Evolutionary conservation across 1,140 invertebrate genomes (phyloP).

Genomic region (Hylyphantes graminicola): DNA sequence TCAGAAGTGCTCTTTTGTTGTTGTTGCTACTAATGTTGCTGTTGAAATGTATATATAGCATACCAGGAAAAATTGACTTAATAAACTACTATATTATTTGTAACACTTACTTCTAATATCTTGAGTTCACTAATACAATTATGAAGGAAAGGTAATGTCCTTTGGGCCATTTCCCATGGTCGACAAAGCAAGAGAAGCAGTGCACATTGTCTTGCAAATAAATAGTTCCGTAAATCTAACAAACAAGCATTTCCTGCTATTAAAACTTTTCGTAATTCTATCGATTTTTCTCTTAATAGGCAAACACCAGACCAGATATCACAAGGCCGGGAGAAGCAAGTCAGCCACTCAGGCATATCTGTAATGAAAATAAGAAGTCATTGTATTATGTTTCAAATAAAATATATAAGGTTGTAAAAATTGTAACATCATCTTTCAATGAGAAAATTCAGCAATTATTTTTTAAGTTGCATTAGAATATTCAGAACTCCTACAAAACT

Average conservation of each 20-base stretch:
- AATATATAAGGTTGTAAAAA: no score
- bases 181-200: slow-evolving; percentile 82
- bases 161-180: slow-evolving; percentile 78
- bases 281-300: slow-evolving; percentile 76
- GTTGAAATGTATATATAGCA: background rate
- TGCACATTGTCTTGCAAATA: slow-evolving; percentile 92
- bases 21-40: background rate
- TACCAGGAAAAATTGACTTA: background rate
- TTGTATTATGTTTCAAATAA: background rate
- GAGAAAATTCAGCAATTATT: no score
- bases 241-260: slow-evolving; percentile 78
- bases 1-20: no score
- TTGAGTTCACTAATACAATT: slow-evolving; percentile 84
- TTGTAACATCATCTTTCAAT: no score
- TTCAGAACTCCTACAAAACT: no score
- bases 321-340: slow-evolving; percentile 79
- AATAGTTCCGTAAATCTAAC: slow-evolving; percentile 91
- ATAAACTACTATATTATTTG: slow-evolving; percentile 1
- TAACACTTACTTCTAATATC: slow-evolving; percentile 77
- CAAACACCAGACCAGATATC: slow-evolving; percentile 85
- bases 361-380: background rate
- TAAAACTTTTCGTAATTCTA: slow-evolving; percentile 77
- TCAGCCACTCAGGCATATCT: slow-evolving; percentile 77
- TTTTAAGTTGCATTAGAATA: no score
- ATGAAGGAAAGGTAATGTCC: slow-evolving; percentile 87